Percentiles rank a stretch among this genome's conserved stretches.
phyloP scores from a whole-genome alignment of 2,113 vertebrate genomes.

The Cyprinodon tularosa region DNA sequence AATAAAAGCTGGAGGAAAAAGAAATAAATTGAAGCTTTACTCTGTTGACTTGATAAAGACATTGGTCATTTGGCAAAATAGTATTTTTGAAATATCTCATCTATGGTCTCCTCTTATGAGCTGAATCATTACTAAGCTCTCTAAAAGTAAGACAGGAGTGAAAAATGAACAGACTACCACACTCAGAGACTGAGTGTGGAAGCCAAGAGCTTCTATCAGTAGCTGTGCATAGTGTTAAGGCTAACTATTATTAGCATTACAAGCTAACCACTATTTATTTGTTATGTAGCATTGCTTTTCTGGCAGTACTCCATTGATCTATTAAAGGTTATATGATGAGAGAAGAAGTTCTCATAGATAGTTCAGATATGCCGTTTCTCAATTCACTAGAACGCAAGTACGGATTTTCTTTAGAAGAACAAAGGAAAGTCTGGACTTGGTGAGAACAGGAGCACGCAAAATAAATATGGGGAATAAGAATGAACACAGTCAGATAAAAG shows the following conservation, averaged over 20 bases:
- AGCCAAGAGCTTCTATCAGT: neutral
- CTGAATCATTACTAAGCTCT: neutral
- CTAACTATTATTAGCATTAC: neutral
- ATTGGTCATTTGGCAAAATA: neutral
- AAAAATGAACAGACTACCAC: neutral
- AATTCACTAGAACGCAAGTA: too few species aligned
- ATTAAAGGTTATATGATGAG: neutral
- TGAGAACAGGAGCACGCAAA: too few species aligned
- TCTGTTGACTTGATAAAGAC: neutral
- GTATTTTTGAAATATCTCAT: neutral
- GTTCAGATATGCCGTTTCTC: too few species aligned
- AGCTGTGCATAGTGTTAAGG: neutral
- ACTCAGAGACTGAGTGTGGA: too few species aligned
- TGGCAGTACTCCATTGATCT: neutral
- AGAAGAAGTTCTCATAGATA: too few species aligned
- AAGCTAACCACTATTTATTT: too few species aligned
- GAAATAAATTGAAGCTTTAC: neutral
- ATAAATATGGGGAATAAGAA: too few species aligned
- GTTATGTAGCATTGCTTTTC: too few species aligned
- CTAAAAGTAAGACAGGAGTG: neutral
- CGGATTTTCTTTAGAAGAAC: too few species aligned
- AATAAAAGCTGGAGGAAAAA: too few species aligned
- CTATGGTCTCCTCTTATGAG: neutral
- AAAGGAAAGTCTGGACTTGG: too few species aligned
- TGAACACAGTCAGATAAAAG: too few species aligned